phyloP scores from a whole-genome alignment of 1,140 invertebrate genomes.

The Musca vetustissima region DNA sequence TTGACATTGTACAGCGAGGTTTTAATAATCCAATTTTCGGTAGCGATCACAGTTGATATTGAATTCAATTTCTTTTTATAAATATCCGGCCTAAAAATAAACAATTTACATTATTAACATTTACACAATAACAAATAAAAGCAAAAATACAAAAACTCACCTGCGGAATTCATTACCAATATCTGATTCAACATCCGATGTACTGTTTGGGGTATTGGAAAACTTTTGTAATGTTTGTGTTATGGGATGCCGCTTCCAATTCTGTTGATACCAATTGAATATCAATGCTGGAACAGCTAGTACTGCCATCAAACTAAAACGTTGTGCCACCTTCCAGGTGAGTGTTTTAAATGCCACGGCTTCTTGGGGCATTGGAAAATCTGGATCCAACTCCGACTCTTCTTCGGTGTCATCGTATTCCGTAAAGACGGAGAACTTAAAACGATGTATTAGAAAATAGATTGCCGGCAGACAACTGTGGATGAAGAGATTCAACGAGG shows the following conservation, averaged over 20 bases:
- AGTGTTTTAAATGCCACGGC: conserved; percentile 55
- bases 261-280: conserved; percentile 67
- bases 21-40: conserved; percentile 89
- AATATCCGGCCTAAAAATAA: conserved; percentile 34
- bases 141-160: conserved; percentile 46
- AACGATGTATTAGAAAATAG: conserved; percentile 63
- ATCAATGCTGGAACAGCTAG: conserved; percentile 55
- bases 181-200: conserved; percentile 68
- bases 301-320: conserved; percentile 53
- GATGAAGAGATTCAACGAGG: conserved; percentile 65
- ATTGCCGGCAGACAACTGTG: conserved; percentile 71
- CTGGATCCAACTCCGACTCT: conserved; percentile 51
- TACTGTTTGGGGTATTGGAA: conserved; percentile 63
- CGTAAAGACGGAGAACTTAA: conserved; percentile 58
- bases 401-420: conserved; percentile 41
- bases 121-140: conserved; percentile 26
- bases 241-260: conserved; percentile 77
- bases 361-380: conserved; percentile 51
- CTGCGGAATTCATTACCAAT: conserved; percentile 76
- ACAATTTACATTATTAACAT: no score
- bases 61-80: conserved; percentile 67
- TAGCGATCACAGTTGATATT: conserved; percentile 72
- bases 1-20: conserved; percentile 74
- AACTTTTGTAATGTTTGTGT: conserved; percentile 67
- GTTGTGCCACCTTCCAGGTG: conserved; percentile 52